phyloP scores from a whole-genome alignment of 2,888 invertebrate genomes.

The Plebejus anna region DNA sequence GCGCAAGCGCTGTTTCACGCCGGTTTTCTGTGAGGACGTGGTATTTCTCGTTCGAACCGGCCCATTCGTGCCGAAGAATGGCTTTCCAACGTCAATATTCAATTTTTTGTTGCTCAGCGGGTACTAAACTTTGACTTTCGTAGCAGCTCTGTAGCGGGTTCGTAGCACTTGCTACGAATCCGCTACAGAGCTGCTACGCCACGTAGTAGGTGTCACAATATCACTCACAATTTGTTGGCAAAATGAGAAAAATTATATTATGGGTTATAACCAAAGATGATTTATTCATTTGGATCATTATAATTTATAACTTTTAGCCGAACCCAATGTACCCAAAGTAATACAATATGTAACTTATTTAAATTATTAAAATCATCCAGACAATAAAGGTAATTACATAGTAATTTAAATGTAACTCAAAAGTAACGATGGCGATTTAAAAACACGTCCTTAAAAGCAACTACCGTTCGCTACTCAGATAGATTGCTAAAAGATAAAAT shows the following conservation, averaged over 20 bases:
- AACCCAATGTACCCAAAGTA: not conserved
- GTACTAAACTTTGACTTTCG: not conserved
- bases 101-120: too few relatives aligned
- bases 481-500: constrained; percentile 25
- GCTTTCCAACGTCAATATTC: too few relatives aligned
- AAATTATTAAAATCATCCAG: not conserved
- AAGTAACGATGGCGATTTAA: not conserved
- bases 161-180: not conserved
- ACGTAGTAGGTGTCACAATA: not conserved
- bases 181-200: not conserved
- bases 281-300: too few relatives aligned
- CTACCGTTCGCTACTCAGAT: not conserved
- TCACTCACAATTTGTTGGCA: not conserved
- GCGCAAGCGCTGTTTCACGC: too few relatives aligned
- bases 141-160: not conserved
- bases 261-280: too few relatives aligned
- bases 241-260: not conserved
- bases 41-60: too few relatives aligned
- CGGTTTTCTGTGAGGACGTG: too few relatives aligned
- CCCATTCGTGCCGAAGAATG: too few relatives aligned
- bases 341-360: not conserved
- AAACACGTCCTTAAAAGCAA: not conserved
- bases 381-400: too few relatives aligned
- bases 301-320: not conserved
- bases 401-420: not conserved